Evolutionary conservation across 2,113 vertebrate genomes (phyloP).

Genomic region (Hylia prasina): DNA sequence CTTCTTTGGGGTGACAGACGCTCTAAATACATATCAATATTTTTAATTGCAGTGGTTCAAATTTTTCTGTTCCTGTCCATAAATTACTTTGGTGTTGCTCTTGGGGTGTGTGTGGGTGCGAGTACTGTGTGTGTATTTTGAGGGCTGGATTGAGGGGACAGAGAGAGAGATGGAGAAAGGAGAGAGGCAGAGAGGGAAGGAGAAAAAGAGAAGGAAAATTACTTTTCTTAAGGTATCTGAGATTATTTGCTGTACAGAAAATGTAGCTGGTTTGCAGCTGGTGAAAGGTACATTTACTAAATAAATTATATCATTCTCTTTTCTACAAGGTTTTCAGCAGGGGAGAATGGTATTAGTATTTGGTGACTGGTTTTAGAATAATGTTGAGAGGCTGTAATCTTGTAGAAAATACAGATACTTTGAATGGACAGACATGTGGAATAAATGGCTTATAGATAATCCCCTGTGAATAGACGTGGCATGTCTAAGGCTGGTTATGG

Average conservation of each 20-base stretch:
- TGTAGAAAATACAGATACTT: constrained; percentile 19
- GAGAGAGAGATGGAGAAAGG: neutral
- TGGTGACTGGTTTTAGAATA: constrained; percentile 3
- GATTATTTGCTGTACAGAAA: neutral
- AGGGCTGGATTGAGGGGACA: neutral
- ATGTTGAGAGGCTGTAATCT: neutral
- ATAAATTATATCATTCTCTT: neutral
- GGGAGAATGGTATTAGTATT: neutral
- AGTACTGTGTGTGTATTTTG: neutral
- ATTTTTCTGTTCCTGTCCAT: neutral
- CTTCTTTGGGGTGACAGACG: neutral
- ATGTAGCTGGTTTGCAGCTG: neutral
- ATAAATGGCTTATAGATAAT: constrained; percentile 46
- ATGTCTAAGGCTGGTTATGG: constrained; percentile 22
- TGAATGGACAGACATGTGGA: constrained; percentile 18
- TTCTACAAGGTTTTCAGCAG: neutral
- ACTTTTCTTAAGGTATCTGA: neutral
- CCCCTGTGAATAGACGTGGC: neutral
- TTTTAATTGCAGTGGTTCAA: neutral
- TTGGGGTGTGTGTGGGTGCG: neutral
- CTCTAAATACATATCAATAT: neutral
- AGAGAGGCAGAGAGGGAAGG: neutral
- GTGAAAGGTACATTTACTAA: neutral
- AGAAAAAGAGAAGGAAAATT: neutral
- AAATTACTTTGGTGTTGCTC: neutral